Conservation (phyloP, 2,113 vertebrate species). For the Oenanthe oenanthe region DNA sequence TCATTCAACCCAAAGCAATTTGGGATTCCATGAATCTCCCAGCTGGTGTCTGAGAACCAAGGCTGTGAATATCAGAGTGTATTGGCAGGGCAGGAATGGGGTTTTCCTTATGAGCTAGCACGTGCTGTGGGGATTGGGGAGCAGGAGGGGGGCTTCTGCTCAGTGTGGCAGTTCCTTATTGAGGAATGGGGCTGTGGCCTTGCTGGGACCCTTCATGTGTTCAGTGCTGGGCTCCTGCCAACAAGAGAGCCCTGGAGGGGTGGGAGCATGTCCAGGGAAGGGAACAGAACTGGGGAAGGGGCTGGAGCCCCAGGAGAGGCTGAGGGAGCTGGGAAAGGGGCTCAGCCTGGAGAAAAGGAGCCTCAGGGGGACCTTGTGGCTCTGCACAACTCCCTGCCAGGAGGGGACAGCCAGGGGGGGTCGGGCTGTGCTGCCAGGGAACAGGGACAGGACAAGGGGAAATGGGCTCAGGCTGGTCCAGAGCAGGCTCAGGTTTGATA, state of each 20-base stretch:
- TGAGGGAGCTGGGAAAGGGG: background rate
- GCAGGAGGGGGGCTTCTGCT: background rate
- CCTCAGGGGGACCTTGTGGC: too few species aligned
- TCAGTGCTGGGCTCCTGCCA: background rate
- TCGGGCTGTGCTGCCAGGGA: background rate
- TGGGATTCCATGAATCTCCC: background rate
- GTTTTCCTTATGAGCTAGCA: background rate
- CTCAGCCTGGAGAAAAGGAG: background rate
- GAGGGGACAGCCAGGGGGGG: too few species aligned
- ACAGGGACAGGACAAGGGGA: background rate
- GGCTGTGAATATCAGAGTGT: background rate
- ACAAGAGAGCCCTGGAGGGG: background rate
- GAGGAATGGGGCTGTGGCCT: background rate
- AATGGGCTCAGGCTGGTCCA: background rate
- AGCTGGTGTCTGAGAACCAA: background rate
- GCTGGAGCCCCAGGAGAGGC: background rate
- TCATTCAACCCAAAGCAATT: background rate
- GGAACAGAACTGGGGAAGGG: background rate
- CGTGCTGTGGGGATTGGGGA: accelerated
- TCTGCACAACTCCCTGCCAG: too few species aligned
- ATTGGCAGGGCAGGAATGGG: background rate
- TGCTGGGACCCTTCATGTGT: background rate
- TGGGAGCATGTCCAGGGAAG: background rate
- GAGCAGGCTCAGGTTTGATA: background rate
- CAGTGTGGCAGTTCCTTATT: background rate